Conservation (phyloP, 1,140 invertebrate genomes). For the Stegodyphus dumicola region DNA sequence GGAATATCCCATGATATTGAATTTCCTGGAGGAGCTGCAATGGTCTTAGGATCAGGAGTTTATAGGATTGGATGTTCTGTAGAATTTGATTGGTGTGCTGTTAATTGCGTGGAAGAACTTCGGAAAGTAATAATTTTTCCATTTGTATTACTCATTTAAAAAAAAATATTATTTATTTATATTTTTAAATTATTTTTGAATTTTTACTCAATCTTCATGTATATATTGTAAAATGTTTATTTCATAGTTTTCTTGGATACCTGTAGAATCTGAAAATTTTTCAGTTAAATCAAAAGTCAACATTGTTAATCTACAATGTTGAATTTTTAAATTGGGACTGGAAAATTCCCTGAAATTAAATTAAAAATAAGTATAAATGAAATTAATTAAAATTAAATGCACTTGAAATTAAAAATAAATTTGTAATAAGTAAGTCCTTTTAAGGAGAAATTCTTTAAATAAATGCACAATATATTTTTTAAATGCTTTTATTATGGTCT, state of each 20-base stretch:
- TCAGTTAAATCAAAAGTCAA: no score
- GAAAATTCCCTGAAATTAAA: no score
- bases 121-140: constrained; percentile 76
- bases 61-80: constrained; percentile 99
- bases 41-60: constrained; percentile 89
- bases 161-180: background rate
- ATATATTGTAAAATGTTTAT: background rate
- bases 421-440: no score
- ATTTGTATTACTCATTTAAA: background rate
- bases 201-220: background rate
- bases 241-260: background rate
- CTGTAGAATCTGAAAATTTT: background rate
- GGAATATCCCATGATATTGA: constrained; percentile 86
- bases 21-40: constrained; percentile 73
- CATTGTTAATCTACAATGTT: no score
- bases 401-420: no score
- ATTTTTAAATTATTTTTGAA: background rate
- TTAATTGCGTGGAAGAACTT: constrained; percentile 93
- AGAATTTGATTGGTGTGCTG: constrained; percentile 99
- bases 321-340: no score
- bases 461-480: no score
- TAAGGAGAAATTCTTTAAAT: no score
- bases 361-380: no score
- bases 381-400: no score
- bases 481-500: no score